Evolutionary conservation across 2,888 invertebrate genomes (phyloP).

Genomic region (Salticus scenicus): DNA sequence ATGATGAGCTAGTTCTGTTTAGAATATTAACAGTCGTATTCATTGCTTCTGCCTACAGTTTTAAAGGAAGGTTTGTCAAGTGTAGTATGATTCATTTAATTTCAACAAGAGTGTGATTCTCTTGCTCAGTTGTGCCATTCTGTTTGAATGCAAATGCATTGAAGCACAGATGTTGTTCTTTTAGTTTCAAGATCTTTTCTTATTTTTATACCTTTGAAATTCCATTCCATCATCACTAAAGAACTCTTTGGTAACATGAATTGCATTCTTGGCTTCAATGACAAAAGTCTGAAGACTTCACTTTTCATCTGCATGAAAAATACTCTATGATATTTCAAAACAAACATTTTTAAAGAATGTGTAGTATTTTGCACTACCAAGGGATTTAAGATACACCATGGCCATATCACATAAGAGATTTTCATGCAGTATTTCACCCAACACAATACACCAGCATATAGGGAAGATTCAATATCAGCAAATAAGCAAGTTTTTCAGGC

Average conservation of each 20-base stretch:
- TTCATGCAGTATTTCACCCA: no score
- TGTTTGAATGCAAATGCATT: background rate
- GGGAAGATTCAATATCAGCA: no score
- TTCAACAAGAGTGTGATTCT: slow-evolving; percentile 18
- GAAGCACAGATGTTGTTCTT: background rate
- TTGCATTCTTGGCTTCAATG: slow-evolving; percentile 6
- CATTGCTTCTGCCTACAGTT: slow-evolving; percentile 29
- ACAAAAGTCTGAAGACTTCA: slow-evolving; percentile 26
- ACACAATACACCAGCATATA: no score
- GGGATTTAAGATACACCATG: slow-evolving; percentile 16
- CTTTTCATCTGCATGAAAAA: slow-evolving; percentile 23
- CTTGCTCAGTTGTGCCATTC: slow-evolving; percentile 18
- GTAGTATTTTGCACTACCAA: slow-evolving; percentile 3
- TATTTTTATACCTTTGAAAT: slow-evolving; percentile 6
- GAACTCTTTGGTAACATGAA: background rate
- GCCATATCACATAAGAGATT: no score
- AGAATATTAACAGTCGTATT: slow-evolving; percentile 16
- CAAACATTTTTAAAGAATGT: slow-evolving; percentile 33
- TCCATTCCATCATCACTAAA: slow-evolving; percentile 28
- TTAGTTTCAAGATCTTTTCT: background rate
- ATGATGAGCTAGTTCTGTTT: slow-evolving; percentile 22
- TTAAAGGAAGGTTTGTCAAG: slow-evolving; percentile 6
- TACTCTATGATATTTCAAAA: background rate
- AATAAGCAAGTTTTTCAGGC: no score
- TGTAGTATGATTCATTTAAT: background rate